Conservation (phyloP, 2,113 vertebrate species). For the Syrmaticus mikado region DNA sequence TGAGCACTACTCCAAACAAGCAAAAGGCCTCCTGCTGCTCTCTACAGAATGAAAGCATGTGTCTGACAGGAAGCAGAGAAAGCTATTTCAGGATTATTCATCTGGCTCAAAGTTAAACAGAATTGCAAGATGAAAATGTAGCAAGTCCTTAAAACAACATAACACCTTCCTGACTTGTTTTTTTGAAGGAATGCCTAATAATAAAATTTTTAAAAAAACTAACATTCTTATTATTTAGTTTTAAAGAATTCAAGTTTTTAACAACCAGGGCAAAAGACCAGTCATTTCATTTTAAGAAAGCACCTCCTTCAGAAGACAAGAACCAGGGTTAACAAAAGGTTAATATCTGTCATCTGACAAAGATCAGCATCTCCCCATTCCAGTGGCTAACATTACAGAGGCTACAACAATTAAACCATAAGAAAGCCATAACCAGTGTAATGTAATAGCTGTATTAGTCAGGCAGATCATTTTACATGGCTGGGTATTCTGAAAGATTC, state of each 20-base stretch:
- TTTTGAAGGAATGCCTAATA: neutral
- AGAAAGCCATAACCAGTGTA: conserved; percentile 35
- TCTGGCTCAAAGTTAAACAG: conserved; percentile 34
- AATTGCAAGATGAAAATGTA: conserved; percentile 35
- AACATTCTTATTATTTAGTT: neutral
- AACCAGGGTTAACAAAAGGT: conserved; percentile 19
- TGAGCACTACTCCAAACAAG: conserved; percentile 36
- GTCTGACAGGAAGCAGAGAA: conserved; percentile 42
- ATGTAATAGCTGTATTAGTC: conserved; percentile 41
- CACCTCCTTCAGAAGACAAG: neutral
- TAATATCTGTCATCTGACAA: conserved; percentile 28
- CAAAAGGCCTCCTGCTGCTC: conserved; percentile 32
- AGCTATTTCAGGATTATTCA: conserved; percentile 52
- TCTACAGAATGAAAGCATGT: conserved; percentile 34
- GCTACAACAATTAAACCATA: conserved; percentile 42
- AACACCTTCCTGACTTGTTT: neutral
- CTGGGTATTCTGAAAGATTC: conserved; percentile 29
- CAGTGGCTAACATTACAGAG: neutral
- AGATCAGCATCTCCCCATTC: conserved; percentile 30
- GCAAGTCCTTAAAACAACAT: neutral
- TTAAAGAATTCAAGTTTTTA: neutral
- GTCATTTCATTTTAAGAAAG: neutral
- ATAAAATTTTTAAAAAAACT: no score
- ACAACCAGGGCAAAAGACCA: neutral
- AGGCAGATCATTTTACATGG: conserved; percentile 41